Conservation (phyloP, 1,140 invertebrate species). For the Pristionchus pacificus region DNA sequence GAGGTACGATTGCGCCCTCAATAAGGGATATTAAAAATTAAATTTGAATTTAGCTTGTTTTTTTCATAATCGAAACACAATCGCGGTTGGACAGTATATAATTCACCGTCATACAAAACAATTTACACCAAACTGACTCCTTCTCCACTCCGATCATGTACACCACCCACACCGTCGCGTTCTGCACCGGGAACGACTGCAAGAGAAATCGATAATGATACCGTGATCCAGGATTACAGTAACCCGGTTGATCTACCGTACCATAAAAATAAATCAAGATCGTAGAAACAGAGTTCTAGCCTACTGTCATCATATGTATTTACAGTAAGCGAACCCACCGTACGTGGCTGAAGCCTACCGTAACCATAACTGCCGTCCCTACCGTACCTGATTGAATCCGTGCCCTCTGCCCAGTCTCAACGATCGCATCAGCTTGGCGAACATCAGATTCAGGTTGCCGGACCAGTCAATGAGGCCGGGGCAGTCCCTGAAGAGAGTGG, state of each 20-base stretch:
- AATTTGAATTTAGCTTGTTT: too few relatives aligned
- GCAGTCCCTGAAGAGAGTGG: constrained; percentile 70
- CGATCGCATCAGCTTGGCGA: constrained; percentile 70
- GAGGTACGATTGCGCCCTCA: constrained; percentile 63
- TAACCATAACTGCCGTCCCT: neutral
- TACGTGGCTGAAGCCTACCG: too few relatives aligned
- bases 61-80: too few relatives aligned
- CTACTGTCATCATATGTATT: too few relatives aligned
- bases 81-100: too few relatives aligned
- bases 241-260: too few relatives aligned
- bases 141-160: neutral
- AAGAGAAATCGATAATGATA: neutral
- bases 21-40: neutral
- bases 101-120: too few relatives aligned
- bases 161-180: neutral
- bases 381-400: constrained; percentile 11
- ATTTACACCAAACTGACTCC: neutral
- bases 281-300: too few relatives aligned
- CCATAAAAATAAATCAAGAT: too few relatives aligned
- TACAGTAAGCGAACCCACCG: too few relatives aligned
- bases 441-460: constrained; percentile 65
- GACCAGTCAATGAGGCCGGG: constrained; percentile 82
- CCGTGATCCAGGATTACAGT: too few relatives aligned
- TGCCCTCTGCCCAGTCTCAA: constrained; percentile 58
- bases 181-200: neutral